Percentiles rank a stretch among this genome's conserved stretches.
These are phyloP conservation scores for Liparis tanakae DNA, from an alignment of 2,797 vertebrate genomes.

Conservation along the genomic window DNA sequence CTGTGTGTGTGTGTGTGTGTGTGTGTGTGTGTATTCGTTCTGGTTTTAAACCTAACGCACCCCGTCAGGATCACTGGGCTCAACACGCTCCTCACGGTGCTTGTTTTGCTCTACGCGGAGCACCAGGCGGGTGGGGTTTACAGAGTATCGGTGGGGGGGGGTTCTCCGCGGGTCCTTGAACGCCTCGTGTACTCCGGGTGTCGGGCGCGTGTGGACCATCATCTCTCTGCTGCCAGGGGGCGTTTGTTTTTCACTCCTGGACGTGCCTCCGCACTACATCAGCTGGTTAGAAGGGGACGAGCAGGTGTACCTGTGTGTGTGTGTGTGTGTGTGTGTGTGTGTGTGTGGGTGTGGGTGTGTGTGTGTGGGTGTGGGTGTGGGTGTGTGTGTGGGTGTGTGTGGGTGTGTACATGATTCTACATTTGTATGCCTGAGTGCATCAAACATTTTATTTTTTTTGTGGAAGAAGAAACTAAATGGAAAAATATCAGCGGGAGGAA, in stretches of 20 bases:
- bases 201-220: conserved; percentile 41
- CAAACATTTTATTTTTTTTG: background rate
- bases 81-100: background rate
- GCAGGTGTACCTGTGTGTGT: background rate
- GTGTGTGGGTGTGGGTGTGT: background rate
- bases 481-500: conserved; percentile 22
- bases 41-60: background rate
- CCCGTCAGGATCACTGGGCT: background rate
- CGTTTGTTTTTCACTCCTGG: conserved; percentile 62
- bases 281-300: conserved; percentile 54
- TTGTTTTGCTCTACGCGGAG: conserved; percentile 34
- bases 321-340: conserved; percentile 13
- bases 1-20: conserved; percentile 39
- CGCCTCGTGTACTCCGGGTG: conserved; percentile 13
- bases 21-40: conserved; percentile 15
- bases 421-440: conserved; percentile 3
- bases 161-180: conserved; percentile 29
- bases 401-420: background rate
- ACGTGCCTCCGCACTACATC: conserved; percentile 63
- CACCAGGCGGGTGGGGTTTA: conserved; percentile 52
- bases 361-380: too few relatives aligned
- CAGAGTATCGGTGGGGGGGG: conserved; percentile 3
- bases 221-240: conserved; percentile 48
- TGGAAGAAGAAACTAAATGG: conserved; percentile 9
- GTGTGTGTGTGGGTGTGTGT: background rate